Evolutionary conservation across 2,888 invertebrate genomes (phyloP), one percentile per base, ranked within the genome.

Genomic region (Machimus atricapillus): DNA sequence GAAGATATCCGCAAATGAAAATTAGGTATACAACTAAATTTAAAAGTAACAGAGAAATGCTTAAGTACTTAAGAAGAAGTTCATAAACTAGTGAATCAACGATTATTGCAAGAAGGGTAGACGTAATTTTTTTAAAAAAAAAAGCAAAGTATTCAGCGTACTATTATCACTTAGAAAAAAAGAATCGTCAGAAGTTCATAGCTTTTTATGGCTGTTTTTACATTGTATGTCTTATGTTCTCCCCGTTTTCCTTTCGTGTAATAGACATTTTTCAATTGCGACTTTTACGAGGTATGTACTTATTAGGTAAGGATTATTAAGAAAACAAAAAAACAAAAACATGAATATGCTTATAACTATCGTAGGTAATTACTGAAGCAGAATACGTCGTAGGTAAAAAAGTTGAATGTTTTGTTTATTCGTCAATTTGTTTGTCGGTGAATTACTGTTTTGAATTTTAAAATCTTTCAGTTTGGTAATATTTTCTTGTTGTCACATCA

Each of bases 51-150:
- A 83, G 23, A 83, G 23, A 82, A 46, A 83, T 85, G 74, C 85
- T 85, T 85, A 85, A 85, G 73, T 85, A 74, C 74, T 74, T 85
- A 85, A 85, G 46, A 7, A 74, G 43, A 14, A 85, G 74, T 43
- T 43, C 66, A 85, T 43, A 52, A n/a, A 85, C 74, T 74, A 85
- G 74, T 23, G 43, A 85, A 85, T 85, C 85, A 85, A 85, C 74
- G 85, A 85, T 85, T 74, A 74, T 85, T 85, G 85, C 74, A 85
- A 85, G 23, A 83, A 43, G 27, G 31, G 43, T 85, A 85, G 73
- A 43, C 0, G 58, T 85, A 85, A 74, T 85, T 85, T 85, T 85
- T 85, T 85, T n/a, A 66, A n/a, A 46, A 56, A 56, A 16, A 19
- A 19, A 40, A 37, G 8, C 8, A 19, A 66, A 27, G 23, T 66